phyloP scores from a whole-genome alignment of 2,113 vertebrate species.

The Jaculus jaculus region DNA sequence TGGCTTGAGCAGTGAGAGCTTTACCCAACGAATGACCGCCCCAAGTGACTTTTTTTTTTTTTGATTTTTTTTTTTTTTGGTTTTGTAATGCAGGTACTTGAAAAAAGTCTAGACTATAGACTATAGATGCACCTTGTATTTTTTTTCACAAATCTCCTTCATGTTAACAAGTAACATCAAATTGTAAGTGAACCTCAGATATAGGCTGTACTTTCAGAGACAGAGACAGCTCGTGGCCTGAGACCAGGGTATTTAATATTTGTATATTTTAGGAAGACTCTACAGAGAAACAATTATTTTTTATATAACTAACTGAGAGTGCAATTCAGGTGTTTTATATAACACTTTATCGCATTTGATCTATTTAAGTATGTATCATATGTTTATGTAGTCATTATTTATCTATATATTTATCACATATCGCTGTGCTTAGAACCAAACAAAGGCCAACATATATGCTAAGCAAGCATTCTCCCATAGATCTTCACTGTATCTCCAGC shows the following conservation, averaged over 20 bases:
- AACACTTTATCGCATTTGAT: background rate
- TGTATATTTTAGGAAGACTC: background rate
- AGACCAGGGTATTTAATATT: background rate
- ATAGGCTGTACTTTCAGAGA: background rate
- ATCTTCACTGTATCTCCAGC: background rate
- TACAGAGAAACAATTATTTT: background rate
- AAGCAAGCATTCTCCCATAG: too few relatives aligned
- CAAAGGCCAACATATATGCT: background rate
- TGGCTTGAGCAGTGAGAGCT: too few relatives aligned
- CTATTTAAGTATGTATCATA: background rate
- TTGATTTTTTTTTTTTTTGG: background rate
- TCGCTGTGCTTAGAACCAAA: too few relatives aligned
- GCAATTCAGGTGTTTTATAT: background rate
- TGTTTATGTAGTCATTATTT: too few relatives aligned
- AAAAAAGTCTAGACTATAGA: background rate
- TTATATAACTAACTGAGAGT: background rate
- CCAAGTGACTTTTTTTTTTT: background rate
- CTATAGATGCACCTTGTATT: background rate
- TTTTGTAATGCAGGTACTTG: background rate
- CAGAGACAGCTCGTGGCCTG: fast-evolving
- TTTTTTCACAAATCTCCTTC: background rate
- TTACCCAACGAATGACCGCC: too few relatives aligned
- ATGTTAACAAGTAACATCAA: background rate
- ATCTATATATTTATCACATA: too few relatives aligned
- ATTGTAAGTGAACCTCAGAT: conserved; percentile 3